A percentile compares a stretch with the other conserved stretches of the same genome.
Conservation (phyloP, 1,140 invertebrate species). For the Plodia interpunctella region DNA sequence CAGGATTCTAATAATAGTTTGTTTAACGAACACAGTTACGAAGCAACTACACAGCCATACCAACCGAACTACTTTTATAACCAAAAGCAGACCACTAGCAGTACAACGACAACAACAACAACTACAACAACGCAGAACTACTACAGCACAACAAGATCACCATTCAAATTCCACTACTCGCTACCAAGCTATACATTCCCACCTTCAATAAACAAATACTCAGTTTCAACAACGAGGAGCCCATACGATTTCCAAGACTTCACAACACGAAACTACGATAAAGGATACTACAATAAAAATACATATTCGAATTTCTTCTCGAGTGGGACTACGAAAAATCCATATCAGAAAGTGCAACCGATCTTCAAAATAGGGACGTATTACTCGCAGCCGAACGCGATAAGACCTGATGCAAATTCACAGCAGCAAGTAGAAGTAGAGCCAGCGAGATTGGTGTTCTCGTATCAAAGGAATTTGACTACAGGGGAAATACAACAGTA, state of each 20-base stretch:
- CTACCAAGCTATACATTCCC: conserved; percentile 44
- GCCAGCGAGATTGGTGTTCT: conserved; percentile 57
- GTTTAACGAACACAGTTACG: conserved; percentile 58
- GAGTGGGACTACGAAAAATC: conserved; percentile 64
- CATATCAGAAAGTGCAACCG: conserved; percentile 52
- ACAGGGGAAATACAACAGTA: conserved; percentile 43
- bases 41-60: conserved; percentile 64
- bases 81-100: conserved; percentile 9
- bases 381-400: conserved; percentile 69
- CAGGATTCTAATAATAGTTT: conserved; percentile 41
- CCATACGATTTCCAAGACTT: conserved; percentile 78
- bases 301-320: conserved; percentile 47
- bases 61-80: conserved; percentile 21
- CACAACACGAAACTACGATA: conserved; percentile 32
- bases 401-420: conserved; percentile 67
- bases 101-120: conserved; percentile 19
- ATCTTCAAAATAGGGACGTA: conserved; percentile 67
- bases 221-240: conserved; percentile 69
- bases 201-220: conserved; percentile 62
- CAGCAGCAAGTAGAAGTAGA: conserved; percentile 72
- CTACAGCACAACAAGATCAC: conserved; percentile 43
- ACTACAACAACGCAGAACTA: conserved; percentile 46
- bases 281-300: conserved; percentile 62
- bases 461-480: conserved; percentile 63
- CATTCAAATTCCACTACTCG: conserved; percentile 42